Evolutionary conservation across 1,140 invertebrate genomes (phyloP), one percentile per base, ranked within the genome.

Genomic region (Phymorhynchus buccinoides): DNA sequence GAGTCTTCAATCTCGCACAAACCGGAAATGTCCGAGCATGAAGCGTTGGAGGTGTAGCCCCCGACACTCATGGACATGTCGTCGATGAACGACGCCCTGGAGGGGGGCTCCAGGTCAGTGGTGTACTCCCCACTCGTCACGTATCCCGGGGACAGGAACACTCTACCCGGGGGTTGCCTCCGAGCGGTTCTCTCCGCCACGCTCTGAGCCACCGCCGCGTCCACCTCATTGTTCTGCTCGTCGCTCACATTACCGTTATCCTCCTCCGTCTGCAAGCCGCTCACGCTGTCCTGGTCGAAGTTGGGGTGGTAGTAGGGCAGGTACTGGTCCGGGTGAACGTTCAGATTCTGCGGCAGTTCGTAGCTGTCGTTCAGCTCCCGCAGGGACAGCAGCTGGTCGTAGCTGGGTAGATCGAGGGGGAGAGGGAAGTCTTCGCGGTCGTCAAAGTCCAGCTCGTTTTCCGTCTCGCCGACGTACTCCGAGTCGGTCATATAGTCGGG

Each of bases 1-100:
- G 91, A 92, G 93, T 98, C 97, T 93, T 98, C 97, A 90, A 98
- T 97, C 94, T 98, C 97, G 94, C 97, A 98, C 44, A 98, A 84
- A n/a, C 91, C 94, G 35, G 97, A 97, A 80, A 97, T 94, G 93
- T 97, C 96, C 93, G 97, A 97, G 91, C 96, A 91, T 22, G 93
- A 93, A 14, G 91, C 93, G 80, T 93, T 96, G 86, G 93, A 93
- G 7, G 96, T 96, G 71, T 95, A 96, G 73, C 94, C 94, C 80
- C 94, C 95, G 80, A 95, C 95, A 56, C 96, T 94, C 86, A 97
- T 93, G 62, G 96, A 96, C 93, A 96, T 95, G 84, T 96, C 94
- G 92, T 97, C 96, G 80, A 89, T 90, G 95, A 93, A 93, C 86
- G 88, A 90, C 12, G 87, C 87, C n/a, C 86, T 56, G 27, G 88